Evolutionary conservation across 2,113 vertebrate species (phyloP).

Genomic region (Monopterus albus): DNA sequence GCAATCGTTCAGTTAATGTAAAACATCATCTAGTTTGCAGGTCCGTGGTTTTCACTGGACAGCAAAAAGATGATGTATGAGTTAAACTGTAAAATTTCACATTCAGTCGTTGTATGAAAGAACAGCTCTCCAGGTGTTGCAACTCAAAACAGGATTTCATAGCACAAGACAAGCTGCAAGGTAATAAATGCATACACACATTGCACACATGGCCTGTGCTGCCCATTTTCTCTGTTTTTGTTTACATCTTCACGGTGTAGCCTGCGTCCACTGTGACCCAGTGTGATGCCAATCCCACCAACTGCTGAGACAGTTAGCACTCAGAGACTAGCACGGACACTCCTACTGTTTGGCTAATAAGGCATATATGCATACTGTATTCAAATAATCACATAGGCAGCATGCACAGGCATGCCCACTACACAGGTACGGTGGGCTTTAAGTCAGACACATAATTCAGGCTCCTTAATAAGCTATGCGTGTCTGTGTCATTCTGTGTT

Average conservation of each 20-base stretch:
- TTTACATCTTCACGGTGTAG: conserved; percentile 49
- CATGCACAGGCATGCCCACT: conserved; percentile 57
- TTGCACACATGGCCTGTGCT: neutral
- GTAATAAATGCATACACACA: conserved; percentile 16
- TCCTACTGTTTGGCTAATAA: conserved; percentile 62
- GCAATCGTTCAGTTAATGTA: no score
- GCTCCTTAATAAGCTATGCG: conserved; percentile 11
- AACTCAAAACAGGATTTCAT: conserved; percentile 20
- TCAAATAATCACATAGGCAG: conserved; percentile 49
- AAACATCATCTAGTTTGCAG: no score
- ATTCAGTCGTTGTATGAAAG: neutral
- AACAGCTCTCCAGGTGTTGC: neutral
- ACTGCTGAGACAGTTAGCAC: conserved; percentile 25
- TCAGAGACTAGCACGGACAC: conserved; percentile 38
- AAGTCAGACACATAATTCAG: conserved; percentile 38
- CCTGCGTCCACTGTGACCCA: conserved; percentile 26
- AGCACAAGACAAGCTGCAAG: conserved; percentile 4
- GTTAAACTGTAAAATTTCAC: neutral
- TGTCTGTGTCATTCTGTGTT: conserved; percentile 9
- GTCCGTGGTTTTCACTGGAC: no score
- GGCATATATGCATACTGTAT: conserved; percentile 51
- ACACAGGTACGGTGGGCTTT: conserved; percentile 24
- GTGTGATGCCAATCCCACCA: conserved; percentile 53
- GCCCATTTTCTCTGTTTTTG: conserved; percentile 60
- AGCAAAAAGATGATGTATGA: neutral